Conservation (phyloP, 1,140 invertebrate species). For the Euschistus heros region DNA sequence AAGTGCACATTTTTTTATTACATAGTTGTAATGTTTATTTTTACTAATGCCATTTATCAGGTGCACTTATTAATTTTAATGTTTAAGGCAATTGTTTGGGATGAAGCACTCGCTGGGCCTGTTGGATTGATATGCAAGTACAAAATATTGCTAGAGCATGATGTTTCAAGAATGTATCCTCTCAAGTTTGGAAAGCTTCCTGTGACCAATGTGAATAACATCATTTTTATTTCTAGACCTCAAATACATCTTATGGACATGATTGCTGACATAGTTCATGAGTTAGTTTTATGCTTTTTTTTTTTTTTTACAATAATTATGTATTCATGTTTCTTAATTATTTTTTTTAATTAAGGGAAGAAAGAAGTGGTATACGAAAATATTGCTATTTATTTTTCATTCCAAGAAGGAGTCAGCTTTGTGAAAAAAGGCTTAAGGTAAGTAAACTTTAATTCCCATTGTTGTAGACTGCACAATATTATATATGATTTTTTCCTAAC, state of each 20-base stretch:
- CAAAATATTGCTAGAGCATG: constrained; percentile 63
- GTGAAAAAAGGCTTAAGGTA: constrained; percentile 63
- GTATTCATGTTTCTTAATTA: constrained; percentile 13
- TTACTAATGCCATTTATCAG: constrained; percentile 26
- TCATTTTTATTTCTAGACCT: constrained; percentile 82
- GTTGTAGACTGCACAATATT: no score
- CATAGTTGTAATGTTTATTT: not conserved
- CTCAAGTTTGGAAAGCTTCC: constrained; percentile 56
- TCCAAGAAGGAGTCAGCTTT: constrained; percentile 68
- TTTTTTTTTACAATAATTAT: not conserved
- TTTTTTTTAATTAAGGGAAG: constrained; percentile 32
- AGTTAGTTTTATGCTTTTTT: constrained; percentile 36
- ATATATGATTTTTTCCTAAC: no score
- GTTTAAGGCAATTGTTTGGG: constrained; percentile 74
- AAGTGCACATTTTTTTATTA: not conserved
- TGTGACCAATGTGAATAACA: constrained; percentile 56
- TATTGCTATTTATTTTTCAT: constrained; percentile 78
- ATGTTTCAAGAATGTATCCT: constrained; percentile 67
- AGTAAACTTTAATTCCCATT: no score
- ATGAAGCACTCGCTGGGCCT: constrained; percentile 76
- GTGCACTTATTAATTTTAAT: constrained; percentile 18
- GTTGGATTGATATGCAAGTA: constrained; percentile 78
- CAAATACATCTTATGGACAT: constrained; percentile 72
- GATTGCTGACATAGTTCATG: constrained; percentile 70
- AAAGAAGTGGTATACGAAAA: constrained; percentile 38